These are phyloP conservation scores for Nyctibius bracteatus DNA, from an alignment of 2,113 vertebrate species.

Conservation along the genomic window DNA sequence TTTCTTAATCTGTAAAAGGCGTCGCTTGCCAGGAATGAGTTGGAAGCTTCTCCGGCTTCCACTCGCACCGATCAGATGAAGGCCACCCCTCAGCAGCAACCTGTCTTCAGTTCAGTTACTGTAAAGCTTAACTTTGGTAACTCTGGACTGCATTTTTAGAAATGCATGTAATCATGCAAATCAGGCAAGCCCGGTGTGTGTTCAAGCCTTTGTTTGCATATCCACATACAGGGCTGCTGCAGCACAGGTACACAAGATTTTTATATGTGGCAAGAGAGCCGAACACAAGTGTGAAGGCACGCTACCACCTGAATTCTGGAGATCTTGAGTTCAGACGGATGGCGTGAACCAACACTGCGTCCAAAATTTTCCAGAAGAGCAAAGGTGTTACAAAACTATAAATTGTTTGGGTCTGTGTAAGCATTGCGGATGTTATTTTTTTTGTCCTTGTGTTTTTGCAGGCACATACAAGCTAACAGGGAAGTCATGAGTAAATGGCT, in stretches of 20 bases:
- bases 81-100: background rate
- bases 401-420: background rate
- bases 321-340: background rate
- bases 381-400: background rate
- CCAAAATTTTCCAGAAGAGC: background rate
- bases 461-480: background rate
- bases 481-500: background rate
- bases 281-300: background rate
- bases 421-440: rapidly evolving
- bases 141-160: background rate
- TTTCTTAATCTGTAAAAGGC: background rate
- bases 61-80: background rate
- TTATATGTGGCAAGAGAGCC: background rate
- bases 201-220: background rate
- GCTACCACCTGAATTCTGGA: background rate
- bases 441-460: background rate
- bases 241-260: background rate
- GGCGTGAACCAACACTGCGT: background rate
- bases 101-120: background rate
- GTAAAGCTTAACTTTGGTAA: background rate
- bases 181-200: background rate
- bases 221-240: background rate
- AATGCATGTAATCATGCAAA: background rate
- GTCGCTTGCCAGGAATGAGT: background rate
- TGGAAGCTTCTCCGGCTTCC: background rate